phyloP scores from a whole-genome alignment of 1,140 invertebrate genomes.

The Pomacea maculata region DNA sequence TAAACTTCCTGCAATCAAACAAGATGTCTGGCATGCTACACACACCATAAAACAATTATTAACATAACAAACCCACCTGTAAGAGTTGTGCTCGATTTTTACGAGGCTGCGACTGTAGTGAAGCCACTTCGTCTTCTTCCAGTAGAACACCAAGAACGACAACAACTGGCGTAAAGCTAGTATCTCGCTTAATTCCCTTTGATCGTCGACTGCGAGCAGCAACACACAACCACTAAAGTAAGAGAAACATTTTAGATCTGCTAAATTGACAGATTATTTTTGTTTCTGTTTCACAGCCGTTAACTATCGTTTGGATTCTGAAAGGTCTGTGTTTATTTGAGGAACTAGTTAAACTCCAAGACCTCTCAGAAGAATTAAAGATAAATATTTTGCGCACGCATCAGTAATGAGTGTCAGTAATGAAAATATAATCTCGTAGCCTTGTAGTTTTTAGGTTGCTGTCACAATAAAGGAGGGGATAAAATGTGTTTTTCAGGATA shows the following conservation, averaged over 20 bases:
- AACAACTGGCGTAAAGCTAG: too few species aligned
- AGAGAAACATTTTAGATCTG: background rate
- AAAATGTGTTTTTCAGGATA: background rate
- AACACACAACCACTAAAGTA: background rate
- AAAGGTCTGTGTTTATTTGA: too few species aligned
- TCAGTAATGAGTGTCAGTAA: background rate
- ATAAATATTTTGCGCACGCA: background rate
- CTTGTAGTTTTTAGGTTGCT: background rate
- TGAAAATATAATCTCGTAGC: background rate
- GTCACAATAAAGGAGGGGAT: background rate
- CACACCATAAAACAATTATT: too few species aligned
- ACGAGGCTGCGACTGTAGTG: background rate
- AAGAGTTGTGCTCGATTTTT: background rate
- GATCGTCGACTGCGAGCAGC: background rate
- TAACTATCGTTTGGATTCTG: too few species aligned
- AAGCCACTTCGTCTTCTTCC: background rate
- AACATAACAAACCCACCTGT: background rate
- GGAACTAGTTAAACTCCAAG: too few species aligned
- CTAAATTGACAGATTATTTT: too few species aligned
- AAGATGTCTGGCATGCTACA: too few species aligned
- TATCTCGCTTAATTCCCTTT: too few species aligned
- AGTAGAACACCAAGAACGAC: background rate
- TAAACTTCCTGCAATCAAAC: too few species aligned
- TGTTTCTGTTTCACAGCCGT: too few species aligned
- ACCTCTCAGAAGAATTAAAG: background rate